Base-by-base conservation (phyloP, 2,113 vertebrate genomes). In the Dermatemys mawii region DNA sequence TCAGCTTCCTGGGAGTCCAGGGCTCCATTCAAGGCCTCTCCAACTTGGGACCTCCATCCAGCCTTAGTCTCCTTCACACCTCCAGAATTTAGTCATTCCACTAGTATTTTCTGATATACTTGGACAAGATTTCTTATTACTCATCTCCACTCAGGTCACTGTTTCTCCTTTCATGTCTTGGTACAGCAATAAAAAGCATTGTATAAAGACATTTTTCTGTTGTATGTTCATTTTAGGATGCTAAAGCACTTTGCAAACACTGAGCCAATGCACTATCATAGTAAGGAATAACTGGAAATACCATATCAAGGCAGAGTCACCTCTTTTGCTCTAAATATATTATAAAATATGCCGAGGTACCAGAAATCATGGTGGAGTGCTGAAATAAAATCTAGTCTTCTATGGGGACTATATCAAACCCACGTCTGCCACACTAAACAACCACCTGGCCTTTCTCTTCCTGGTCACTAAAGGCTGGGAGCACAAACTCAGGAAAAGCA, bases 211-310 rank as follows among this genome's bases (percentile, higher is more conserved):
- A n/a, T 73, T 73, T 24, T 41, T 41, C 67, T 73, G 29, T 35
- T 35, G 29, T 35, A 60, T 32, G 13, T 32, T 60, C 57, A 32
- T 60, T 60, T 32, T 41, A 73, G 67, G 19, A 41, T 53, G 80
- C 81, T 46, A 87, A 55, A 81, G 44, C 6, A 51, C 54, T 55
- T 78, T 73, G 75, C 84, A 22, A 53, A 5, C n/a, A 81, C 14
- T 44, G 60, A 57, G 84, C 22, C 46, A 1, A 3, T 4, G 3
- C 70, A 12, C 79, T 14, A 54, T 0, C 32, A 75, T 60, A 29
- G 41, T 38, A 46, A 13, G 0, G 0, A 44, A 67, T 57, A 48
- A 51, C 4, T 0, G 6, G 0, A 0, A 0, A 11, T 35, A 60
- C 49, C 54, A 1, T 3, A 9, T 2, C 32, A 63, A 63, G 57